Base-by-base conservation (phyloP, 2,113 vertebrate species). In the Progne subis region DNA sequence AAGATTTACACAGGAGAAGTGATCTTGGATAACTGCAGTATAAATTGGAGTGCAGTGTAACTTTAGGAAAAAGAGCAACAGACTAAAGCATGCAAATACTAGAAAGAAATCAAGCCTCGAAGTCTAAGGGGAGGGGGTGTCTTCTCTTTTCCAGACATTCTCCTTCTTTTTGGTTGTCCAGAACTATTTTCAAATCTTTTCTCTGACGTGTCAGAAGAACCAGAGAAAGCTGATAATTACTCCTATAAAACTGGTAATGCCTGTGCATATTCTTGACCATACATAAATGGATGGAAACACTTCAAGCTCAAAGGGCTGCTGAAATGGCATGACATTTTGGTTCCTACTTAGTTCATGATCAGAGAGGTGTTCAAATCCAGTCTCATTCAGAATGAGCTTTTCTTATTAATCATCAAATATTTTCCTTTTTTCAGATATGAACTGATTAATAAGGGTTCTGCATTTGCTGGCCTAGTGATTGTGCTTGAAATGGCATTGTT, bases 391-490 rank as follows among this genome's bases (percentile, higher is more conserved):
- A 86, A 88, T 74, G 49, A 94, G 52, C 18, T 94, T 43, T 95
- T 84, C 82, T 69, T 71, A 79, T 77, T 86, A 57, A 78, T 75
- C 64, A 90, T 92, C 60, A 94, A 88, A 94, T 52, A 3, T 64
- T 90, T 84, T 93, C 60, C 69, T 92, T 92, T 94, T 92, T 96
- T 89, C 91, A 84, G 55, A 82, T 69, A 55, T 57, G 80, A 96
- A 41, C 77, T 77, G 94, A 96, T 93, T 92, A 78, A 97, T 88
- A 50, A 88, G n/a, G 41, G 15, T 95, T 96, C 94, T 96, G 96
- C 86, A 92, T 96, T 94, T 56, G 9, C 82, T 93, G 89, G 50
- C 86, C 80, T 88, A 80, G 24, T 88, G 69, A 94, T 86, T 95
- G 90, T 91, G 46, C 53, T 95, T 96, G 89, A 94, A 96, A 85